Percentiles rank a stretch among this genome's conserved stretches.
These are phyloP conservation scores for Cisticola juncidis DNA, from an alignment of 2,113 vertebrate genomes.

Conservation along the genomic window DNA sequence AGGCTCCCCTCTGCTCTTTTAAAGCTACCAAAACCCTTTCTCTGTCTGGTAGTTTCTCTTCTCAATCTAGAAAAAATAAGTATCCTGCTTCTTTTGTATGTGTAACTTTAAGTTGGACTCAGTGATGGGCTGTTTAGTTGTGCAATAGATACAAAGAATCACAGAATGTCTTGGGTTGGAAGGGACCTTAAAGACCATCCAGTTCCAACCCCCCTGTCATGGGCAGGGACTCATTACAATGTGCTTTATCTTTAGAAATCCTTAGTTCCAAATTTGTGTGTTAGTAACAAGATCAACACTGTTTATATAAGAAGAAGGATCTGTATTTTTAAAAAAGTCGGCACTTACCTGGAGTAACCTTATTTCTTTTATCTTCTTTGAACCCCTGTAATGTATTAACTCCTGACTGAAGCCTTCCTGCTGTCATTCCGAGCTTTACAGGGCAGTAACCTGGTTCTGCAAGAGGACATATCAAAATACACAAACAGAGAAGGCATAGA, in stretches of 20 bases:
- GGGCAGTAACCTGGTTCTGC: conserved; percentile 89
- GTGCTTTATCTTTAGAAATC: background rate
- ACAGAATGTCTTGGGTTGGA: background rate
- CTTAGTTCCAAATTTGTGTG: background rate
- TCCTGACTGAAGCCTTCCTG: conserved; percentile 89
- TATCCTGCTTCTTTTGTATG: rapidly evolving
- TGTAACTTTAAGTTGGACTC: background rate
- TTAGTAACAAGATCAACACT: background rate
- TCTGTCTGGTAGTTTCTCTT: background rate
- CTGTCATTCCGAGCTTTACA: conserved; percentile 90
- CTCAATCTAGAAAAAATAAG: background rate
- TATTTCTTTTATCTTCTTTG: conserved; percentile 97
- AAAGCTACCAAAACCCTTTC: background rate
- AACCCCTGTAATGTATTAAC: conserved; percentile 93
- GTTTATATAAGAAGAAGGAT: background rate
- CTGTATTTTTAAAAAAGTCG: background rate
- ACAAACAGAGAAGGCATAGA: background rate
- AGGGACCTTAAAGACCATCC: background rate
- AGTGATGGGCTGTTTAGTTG: background rate
- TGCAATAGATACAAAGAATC: background rate
- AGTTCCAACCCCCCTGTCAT: background rate
- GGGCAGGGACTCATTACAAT: background rate
- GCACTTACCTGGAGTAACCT: conserved; percentile 86
- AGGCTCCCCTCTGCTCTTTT: background rate
- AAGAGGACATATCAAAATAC: background rate